Evolutionary conservation across 2,888 invertebrate species (phyloP).

Genomic region (Synergus laeviventris): DNA sequence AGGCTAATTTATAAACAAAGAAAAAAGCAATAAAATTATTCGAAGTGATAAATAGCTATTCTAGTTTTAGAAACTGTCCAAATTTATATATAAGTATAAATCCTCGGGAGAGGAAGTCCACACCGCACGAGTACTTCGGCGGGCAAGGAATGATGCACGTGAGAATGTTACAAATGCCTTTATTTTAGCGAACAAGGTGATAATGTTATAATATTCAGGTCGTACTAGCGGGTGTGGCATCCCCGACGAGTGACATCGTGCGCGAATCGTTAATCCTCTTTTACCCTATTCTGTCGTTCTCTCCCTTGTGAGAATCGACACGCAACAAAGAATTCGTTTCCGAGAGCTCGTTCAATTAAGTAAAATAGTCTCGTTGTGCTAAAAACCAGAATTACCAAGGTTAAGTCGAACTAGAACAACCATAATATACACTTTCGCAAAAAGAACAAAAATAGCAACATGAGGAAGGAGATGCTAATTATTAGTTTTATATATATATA

Average conservation of each 20-base stretch:
- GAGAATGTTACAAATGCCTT: constrained; percentile 60
- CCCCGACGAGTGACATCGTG: constrained; percentile 46
- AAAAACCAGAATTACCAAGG: constrained; percentile 32
- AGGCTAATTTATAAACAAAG: not conserved
- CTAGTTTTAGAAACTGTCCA: not conserved
- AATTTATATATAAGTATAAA: not conserved
- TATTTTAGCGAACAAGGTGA: constrained; percentile 57
- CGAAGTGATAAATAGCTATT: constrained; percentile 7
- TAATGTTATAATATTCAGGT: constrained; percentile 65
- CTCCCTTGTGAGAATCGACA: constrained; percentile 43
- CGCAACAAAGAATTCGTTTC: constrained; percentile 47
- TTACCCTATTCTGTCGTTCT: constrained; percentile 41
- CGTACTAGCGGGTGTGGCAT: constrained; percentile 54
- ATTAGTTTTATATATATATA: not conserved
- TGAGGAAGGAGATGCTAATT: constrained; percentile 7
- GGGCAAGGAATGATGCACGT: constrained; percentile 48
- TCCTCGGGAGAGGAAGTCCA: not conserved
- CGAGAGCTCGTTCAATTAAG: constrained; percentile 50
- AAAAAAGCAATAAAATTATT: not conserved
- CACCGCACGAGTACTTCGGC: not conserved
- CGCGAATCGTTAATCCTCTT: constrained; percentile 28
- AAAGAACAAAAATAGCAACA: not conserved
- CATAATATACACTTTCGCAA: not conserved
- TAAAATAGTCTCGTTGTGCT: constrained; percentile 34
- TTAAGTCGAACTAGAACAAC: constrained; percentile 9